Base-by-base conservation (phyloP, 2,888 invertebrate species). In the Apamea epomidion region DNA sequence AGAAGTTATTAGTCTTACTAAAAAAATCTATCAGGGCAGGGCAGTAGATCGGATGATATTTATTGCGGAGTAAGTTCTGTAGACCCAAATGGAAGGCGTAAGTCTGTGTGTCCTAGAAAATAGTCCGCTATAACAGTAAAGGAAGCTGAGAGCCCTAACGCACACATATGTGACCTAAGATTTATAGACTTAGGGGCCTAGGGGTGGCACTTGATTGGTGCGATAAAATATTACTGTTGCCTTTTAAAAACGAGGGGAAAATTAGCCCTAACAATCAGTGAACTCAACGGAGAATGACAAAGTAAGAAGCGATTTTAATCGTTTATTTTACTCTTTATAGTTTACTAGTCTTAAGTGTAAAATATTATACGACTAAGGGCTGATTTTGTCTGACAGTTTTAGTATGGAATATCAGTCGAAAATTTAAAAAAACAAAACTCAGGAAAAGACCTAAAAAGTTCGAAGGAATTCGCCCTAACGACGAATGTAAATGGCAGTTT, bases 151-250 rank as follows among this genome's bases (percentile, higher is more conserved):
- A 80, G 58, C 51, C 71, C 71, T 76, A 51, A 68, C 42, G 76
- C 70, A 68, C 78, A 65, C 70, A 42, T 86, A 73, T 80, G 72
- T 74, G 71, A 76, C 71, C 83, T 42, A 85, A 68, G 74, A 74
- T 83, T 74, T 84, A 84, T 69, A 51, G 29, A 65, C 6, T 0
- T 42, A 42, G 42, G 6, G 7, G 6, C 29, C 1, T 73, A 87
- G 89, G 87, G 89, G 25, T 88, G 76, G 0, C 67, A 65, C 72
- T 25, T 51, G 12, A 18, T 8, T 6, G 62, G 8, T 75, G 16
- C 2, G 16, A 6, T 16, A 29, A 64, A 42, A 21, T 42, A 32
- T 7, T 29, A 5, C 8, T 2, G 3, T 37, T 54, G 37, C 12
- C n/a, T 18, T 65, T 21, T 72, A 21, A n/a, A n/a, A 65, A 45